Evolutionary conservation across 2,113 vertebrate genomes (phyloP).

Genomic region (Cephalopholis sonnerati): DNA sequence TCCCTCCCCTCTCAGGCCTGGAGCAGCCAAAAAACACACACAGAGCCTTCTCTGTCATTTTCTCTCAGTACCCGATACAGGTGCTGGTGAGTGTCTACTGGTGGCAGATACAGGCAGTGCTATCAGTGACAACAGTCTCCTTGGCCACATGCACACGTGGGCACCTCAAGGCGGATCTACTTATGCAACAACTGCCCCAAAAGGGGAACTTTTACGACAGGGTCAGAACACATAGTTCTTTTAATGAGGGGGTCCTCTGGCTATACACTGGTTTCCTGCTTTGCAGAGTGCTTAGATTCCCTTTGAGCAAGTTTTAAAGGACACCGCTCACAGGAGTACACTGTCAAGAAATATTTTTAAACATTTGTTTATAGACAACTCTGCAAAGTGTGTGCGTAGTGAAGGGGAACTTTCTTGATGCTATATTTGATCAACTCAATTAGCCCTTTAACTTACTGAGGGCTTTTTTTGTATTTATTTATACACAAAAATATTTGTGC

Average conservation of each 20-base stretch:
- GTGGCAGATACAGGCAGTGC: neutral
- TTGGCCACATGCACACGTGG: constrained; percentile 2
- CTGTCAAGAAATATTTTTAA: neutral
- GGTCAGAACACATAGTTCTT: constrained; percentile 36
- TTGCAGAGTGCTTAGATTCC: neutral
- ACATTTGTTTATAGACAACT: neutral
- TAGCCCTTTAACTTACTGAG: neutral
- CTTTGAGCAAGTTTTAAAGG: neutral
- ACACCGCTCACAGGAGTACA: neutral
- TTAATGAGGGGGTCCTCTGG: constrained; percentile 27
- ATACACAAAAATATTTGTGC: neutral
- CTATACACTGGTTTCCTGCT: neutral
- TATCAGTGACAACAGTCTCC: constrained; percentile 8
- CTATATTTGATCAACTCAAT: neutral
- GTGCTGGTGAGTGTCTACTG: constrained; percentile 6
- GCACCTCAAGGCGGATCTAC: neutral
- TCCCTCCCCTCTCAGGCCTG: neutral
- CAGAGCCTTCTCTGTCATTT: constrained; percentile 22
- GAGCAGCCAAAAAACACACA: constrained; percentile 3
- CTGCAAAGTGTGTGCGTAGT: neutral
- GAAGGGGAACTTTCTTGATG: neutral
- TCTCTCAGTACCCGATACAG: constrained; percentile 4
- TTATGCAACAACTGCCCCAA: constrained; percentile 53
- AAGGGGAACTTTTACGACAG: constrained; percentile 45
- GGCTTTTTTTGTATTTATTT: no score